Evolutionary conservation across 2,113 vertebrate genomes (phyloP), one percentile per base, ranked within the genome.

Genomic region (Trematomus loennbergii): DNA sequence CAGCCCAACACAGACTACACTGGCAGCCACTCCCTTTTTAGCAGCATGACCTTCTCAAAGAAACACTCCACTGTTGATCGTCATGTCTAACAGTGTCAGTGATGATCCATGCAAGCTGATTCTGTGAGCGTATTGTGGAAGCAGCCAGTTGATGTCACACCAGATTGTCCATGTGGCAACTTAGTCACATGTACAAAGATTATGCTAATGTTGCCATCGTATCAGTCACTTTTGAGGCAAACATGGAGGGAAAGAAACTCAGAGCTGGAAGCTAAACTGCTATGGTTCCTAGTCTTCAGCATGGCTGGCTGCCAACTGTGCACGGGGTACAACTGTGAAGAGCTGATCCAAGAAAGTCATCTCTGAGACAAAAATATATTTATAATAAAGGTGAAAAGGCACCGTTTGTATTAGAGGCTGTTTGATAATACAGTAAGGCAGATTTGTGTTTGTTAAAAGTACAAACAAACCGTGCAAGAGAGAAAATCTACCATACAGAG

Each of bases 141-240:
- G 29, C 65, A 59, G 36, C 22, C 22, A 59, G 17, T 33, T 53
- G 20, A 43, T 17, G 62, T 71, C 52, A 50, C 60, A 53, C 20
- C 46, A 76, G 48, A 74, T 50, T 20, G 20, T 59, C 60, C 61
- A 29, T 49, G 55, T 67, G 54, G 5, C 12, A 20, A 52, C 20
- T 58, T 52, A 20, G 52, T 69, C 49, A 71, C 65, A 15, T 10
- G 10, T 57, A 29, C 54, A 33, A 52, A 69, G 40, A 61, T 84
- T 3, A 70, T 53, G 1, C 17, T 36, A 20, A 60, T 60, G 20
- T 33, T 22, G 18, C 33, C 33, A 71, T 55, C 2, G 1, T 46
- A 17, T 52, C 17, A 8, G 36, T 54, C 13, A 53, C 40, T 12
- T 49, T 40, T 17, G 45, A 73, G 46, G 49, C 50, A 65, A 60